A percentile compares a stretch with the other conserved stretches of the same genome.
Conservation (phyloP, 2,888 invertebrate species). For the Pachydiplax longipennis region DNA sequence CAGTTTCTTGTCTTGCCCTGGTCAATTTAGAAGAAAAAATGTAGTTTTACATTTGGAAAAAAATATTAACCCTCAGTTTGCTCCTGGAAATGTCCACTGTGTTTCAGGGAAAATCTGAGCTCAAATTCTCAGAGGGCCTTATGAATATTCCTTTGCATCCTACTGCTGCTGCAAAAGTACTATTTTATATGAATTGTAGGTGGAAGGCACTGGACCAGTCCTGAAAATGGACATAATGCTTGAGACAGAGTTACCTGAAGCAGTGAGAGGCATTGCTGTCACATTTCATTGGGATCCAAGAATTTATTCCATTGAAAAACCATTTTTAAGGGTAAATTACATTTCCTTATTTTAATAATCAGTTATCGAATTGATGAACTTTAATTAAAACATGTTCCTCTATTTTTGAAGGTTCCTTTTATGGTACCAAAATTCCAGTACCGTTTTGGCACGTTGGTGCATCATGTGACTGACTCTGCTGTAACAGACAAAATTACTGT, state of each 20-base stretch:
- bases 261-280: conserved; percentile 72
- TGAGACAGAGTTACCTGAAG: conserved; percentile 77
- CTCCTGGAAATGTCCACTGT: no score
- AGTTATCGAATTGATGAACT: conserved; percentile 7
- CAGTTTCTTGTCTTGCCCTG: no score
- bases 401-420: conserved; percentile 72
- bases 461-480: conserved; percentile 63
- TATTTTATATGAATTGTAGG: conserved; percentile 61
- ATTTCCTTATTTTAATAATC: conserved; percentile 26
- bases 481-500: conserved; percentile 68
- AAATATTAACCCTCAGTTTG: no score
- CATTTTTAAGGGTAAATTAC: conserved; percentile 71
- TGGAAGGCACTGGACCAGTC: conserved; percentile 85
- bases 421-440: conserved; percentile 75
- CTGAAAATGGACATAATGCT: conserved; percentile 81
- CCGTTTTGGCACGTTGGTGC: conserved; percentile 73
- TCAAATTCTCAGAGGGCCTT: no score
- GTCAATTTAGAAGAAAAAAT: no score
- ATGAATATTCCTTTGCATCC: no score
- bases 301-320: conserved; percentile 75
- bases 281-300: conserved; percentile 79
- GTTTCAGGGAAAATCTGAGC: no score
- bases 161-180: no score
- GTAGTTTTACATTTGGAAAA: no score
- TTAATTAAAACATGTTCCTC: neutral